Evolutionary conservation across 2,113 vertebrate species (phyloP).

Genomic region (Raja brachyura): DNA sequence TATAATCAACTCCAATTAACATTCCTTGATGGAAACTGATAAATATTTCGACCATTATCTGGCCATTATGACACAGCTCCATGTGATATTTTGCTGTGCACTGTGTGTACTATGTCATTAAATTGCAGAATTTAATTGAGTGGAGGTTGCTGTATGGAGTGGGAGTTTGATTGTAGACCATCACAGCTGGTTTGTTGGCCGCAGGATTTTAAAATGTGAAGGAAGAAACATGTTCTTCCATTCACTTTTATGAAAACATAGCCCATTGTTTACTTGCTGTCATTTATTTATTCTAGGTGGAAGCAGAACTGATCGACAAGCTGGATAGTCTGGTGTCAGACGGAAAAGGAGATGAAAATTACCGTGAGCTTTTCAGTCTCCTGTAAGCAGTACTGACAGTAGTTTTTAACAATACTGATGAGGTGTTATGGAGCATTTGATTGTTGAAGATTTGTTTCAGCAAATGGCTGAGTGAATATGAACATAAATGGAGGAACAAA

Average conservation of each 20-base stretch:
- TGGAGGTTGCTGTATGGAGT: neutral
- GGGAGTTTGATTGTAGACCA: neutral
- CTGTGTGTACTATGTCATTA: neutral
- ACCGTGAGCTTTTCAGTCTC: constrained; percentile 89
- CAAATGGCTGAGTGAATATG: neutral
- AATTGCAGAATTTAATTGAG: neutral
- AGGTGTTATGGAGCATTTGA: neutral
- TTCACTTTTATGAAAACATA: neutral
- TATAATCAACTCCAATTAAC: no score
- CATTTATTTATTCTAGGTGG: constrained; percentile 65
- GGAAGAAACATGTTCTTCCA: no score
- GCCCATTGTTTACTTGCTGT: neutral
- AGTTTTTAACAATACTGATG: neutral
- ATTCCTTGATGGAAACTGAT: no score
- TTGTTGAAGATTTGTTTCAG: neutral
- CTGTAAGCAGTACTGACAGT: constrained; percentile 67
- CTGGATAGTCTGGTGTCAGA: constrained; percentile 94
- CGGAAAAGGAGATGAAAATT: constrained; percentile 93
- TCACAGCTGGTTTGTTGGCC: neutral
- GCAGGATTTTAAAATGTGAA: neutral
- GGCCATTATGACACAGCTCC: neutral
- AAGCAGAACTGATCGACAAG: constrained; percentile 90
- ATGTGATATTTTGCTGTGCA: neutral
- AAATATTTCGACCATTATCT: neutral
- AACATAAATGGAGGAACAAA: neutral